A percentile compares a stretch with the other conserved stretches of the same genome.
These are phyloP conservation scores for Engraulis encrasicolus DNA, from an alignment of 2,113 vertebrate genomes.

Conservation along the genomic window DNA sequence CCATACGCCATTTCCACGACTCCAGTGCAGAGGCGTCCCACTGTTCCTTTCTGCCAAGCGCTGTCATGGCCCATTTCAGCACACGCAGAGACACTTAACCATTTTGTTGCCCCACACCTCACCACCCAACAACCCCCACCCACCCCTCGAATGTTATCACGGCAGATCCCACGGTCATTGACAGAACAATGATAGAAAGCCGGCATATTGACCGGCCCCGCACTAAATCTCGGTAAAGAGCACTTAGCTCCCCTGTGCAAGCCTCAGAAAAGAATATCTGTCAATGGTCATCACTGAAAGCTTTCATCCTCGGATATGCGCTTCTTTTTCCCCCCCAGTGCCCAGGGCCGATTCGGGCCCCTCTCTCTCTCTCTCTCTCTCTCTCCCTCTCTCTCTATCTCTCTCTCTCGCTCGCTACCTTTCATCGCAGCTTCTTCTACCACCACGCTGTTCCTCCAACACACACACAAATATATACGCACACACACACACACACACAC, in stretches of 20 bases:
- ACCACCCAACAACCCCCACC: too few species aligned
- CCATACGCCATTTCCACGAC: slow-evolving; percentile 3
- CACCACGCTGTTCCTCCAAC: not conserved
- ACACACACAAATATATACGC: too few species aligned
- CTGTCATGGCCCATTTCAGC: not conserved
- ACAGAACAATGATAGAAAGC: slow-evolving; percentile 72
- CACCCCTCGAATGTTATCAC: slow-evolving; percentile 63
- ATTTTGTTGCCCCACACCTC: slow-evolving; percentile 53
- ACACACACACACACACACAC: too few species aligned
- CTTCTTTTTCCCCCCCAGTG: slow-evolving; percentile 43
- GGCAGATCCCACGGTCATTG: slow-evolving; percentile 70
- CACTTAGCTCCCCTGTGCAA: slow-evolving; percentile 73
- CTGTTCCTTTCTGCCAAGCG: not conserved
- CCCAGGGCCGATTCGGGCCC: too few species aligned
- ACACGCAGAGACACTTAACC: slow-evolving; percentile 49
- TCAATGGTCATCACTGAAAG: slow-evolving; percentile 72
- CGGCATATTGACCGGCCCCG: slow-evolving; percentile 61
- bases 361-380: too few species aligned
- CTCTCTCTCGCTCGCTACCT: not conserved
- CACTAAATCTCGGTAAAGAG: slow-evolving; percentile 78
- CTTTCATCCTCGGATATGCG: slow-evolving; percentile 70
- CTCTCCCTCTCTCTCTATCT: too few species aligned
- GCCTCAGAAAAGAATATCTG: slow-evolving; percentile 71
- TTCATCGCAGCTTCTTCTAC: not conserved
- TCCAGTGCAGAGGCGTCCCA: not conserved